Conservation (phyloP, 2,888 invertebrate species). For the Polymixis flavicincta region DNA sequence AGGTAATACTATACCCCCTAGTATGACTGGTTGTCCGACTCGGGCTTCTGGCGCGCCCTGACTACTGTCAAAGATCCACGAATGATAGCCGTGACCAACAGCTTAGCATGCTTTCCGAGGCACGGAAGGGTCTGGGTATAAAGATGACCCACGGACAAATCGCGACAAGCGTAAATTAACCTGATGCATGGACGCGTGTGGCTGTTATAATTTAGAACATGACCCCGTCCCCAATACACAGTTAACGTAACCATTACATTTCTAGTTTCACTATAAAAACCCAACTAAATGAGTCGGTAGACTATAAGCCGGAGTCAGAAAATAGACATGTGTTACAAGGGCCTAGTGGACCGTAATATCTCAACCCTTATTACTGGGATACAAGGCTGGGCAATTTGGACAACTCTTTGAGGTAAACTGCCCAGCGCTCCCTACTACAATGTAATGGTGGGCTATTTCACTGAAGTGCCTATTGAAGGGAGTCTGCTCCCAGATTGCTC, state of each 20-base stretch:
- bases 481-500: constrained; percentile 65
- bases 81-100: too few species aligned
- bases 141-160: too few species aligned
- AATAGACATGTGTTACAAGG: constrained; percentile 70
- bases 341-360: constrained; percentile 74
- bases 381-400: constrained; percentile 62
- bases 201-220: too few species aligned
- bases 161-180: too few species aligned
- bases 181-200: too few species aligned
- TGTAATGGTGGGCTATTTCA: constrained; percentile 68
- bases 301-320: constrained; percentile 57
- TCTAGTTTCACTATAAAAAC: constrained; percentile 57
- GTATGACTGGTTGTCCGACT: too few species aligned
- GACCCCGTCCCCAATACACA: background rate
- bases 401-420: constrained; percentile 72
- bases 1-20: too few species aligned
- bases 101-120: too few species aligned
- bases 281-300: constrained; percentile 53
- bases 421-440: constrained; percentile 64
- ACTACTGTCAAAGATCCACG: too few species aligned
- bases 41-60: too few species aligned
- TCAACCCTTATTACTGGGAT: constrained; percentile 69
- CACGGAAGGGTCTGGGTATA: too few species aligned
- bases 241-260: constrained; percentile 23
- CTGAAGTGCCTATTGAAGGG: constrained; percentile 69